Conservation (phyloP, 2,797 vertebrate species). For the Tokudaia tokunoshimensis region DNA sequence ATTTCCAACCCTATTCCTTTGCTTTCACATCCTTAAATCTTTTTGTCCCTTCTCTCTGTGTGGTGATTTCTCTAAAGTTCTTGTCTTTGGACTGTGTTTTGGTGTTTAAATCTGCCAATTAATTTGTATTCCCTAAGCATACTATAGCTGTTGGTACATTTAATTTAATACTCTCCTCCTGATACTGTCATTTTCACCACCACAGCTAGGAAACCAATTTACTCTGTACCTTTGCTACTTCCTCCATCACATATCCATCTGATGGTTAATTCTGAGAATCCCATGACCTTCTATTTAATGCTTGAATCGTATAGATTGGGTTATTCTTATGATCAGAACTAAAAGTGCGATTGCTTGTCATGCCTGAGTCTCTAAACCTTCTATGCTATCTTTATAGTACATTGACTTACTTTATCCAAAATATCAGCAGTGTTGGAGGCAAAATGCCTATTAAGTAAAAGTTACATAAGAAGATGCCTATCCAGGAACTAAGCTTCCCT, state of each 20-base stretch:
- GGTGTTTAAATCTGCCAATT: not conserved
- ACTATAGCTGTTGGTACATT: not conserved
- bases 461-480: not conserved
- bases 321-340: not conserved
- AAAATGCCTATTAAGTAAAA: not conserved
- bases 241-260: not conserved
- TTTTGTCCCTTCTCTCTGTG: not conserved
- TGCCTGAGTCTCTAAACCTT: not conserved
- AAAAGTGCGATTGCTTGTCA: not conserved
- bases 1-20: constrained; percentile 7
- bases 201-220: not conserved
- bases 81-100: not conserved
- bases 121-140: not conserved
- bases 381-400: not conserved
- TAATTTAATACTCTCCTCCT: not conserved
- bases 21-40: not conserved
- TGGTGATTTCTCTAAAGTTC: not conserved
- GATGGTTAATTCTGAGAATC: not conserved
- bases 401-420: not conserved
- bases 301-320: not conserved
- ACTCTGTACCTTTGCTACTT: not conserved
- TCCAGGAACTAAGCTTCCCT: not conserved
- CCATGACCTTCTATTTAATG: not conserved
- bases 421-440: not conserved
- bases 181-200: not conserved